Percentiles rank a stretch among this genome's conserved stretches.
phyloP scores from a whole-genome alignment of 2,113 vertebrate genomes.

The Conger conger region DNA sequence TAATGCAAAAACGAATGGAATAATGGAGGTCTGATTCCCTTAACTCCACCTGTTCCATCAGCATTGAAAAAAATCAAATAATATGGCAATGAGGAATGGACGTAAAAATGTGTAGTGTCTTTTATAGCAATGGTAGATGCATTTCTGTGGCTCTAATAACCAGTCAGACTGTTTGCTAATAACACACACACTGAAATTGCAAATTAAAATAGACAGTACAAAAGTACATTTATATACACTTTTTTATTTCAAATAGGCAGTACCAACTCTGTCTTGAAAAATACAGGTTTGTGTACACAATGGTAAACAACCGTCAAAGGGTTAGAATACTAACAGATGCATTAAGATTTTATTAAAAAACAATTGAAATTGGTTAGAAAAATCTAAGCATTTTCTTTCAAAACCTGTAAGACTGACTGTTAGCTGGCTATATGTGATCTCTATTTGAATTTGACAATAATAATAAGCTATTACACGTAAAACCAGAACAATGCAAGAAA shows the following conservation, averaged over 20 bases:
- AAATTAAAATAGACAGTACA: neutral
- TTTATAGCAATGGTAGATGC: neutral
- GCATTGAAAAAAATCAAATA: neutral
- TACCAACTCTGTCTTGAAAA: slow-evolving; percentile 55
- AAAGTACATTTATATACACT: slow-evolving; percentile 60
- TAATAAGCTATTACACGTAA: neutral
- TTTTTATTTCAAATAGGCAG: slow-evolving; percentile 67
- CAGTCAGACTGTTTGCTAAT: neutral
- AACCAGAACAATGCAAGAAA: neutral
- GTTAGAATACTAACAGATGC: slow-evolving; percentile 18
- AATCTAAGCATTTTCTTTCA: neutral
- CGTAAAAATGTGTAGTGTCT: neutral
- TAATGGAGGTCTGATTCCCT: neutral
- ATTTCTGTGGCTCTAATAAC: neutral
- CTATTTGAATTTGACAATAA: neutral
- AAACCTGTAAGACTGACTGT: neutral
- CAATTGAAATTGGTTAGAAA: neutral
- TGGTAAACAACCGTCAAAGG: slow-evolving; percentile 53
- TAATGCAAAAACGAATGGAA: no score
- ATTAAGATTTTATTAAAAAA: neutral
- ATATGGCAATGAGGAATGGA: neutral
- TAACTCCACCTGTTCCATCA: neutral
- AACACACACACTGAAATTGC: neutral
- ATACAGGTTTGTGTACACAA: slow-evolving; percentile 47
- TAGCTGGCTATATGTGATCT: neutral